Base-by-base conservation (phyloP, 1,140 invertebrate genomes). In the Popillia japonica region DNA sequence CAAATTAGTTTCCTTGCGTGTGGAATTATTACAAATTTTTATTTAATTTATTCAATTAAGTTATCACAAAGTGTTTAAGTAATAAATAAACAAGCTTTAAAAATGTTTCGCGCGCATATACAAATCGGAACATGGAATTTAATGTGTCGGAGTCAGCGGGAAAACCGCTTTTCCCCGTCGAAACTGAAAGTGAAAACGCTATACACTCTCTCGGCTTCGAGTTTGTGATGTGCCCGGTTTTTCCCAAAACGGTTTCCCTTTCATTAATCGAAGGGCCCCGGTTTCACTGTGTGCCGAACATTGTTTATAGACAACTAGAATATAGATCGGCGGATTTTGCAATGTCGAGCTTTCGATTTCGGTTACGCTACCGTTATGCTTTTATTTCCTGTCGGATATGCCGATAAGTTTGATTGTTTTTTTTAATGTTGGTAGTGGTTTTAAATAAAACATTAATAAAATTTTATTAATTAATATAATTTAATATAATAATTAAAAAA, bases 241-340 rank as follows among this genome's bases (percentile, higher is more conserved):
- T 68, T 68, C 48, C 48, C 48, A 34, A 68, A 68, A 74, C 41
- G 41, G 72, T 74, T 74, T 74, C 72, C 14, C 72, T 74, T 74
- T 74, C 72, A 74, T 74, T 74, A 74, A 74, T 74, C 72, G 72
- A 74, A 74, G n/a, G 34, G 0, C 34, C 34, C 27, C 34, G 41
- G 27, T 34, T 34, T 74, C 34, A 11, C 41, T 42, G 72, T 40
- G 17, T 74, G 23, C 34, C 72, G 41, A 74, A 72, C 23, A 27
- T 68, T 68, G 61, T 68, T 68, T 68, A 68, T 68, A 34, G 10
- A 23, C 22, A 23, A 22, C 20, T 68, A 8, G 17, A 68, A 27
- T 22, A 68, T 68, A 55, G 48, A 55, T 10, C 20, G 11, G 59
- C 8, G 7, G 61, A 23, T 68, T 68, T 68, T 68, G 61, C 61